phyloP scores from a whole-genome alignment of 2,113 vertebrate genomes.

The Prionailurus viverrinus region DNA sequence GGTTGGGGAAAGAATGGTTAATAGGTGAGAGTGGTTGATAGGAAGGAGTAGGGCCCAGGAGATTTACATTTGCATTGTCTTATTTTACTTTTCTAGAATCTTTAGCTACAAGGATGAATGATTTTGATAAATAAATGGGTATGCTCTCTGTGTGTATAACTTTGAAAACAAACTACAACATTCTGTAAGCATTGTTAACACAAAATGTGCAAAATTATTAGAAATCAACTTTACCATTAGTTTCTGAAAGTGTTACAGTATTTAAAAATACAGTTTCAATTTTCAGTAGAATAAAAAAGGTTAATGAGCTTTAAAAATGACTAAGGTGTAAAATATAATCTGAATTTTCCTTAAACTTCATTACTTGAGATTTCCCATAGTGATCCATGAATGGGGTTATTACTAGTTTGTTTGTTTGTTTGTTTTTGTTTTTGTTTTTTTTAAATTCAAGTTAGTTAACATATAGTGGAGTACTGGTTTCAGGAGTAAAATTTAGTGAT shows the following conservation, averaged over 20 bases:
- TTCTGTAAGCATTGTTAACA: neutral
- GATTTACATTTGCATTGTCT: neutral
- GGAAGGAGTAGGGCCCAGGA: neutral
- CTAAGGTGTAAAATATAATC: neutral
- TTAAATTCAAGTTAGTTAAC: too few species aligned
- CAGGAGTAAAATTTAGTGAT: too few species aligned
- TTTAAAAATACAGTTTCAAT: neutral
- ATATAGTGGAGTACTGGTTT: too few species aligned
- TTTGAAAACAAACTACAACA: neutral
- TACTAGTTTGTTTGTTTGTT: too few species aligned
- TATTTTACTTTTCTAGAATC: neutral
- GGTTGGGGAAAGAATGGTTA: neutral
- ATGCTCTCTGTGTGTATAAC: too few species aligned
- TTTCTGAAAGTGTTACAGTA: neutral
- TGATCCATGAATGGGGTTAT: neutral
- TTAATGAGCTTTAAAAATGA: neutral
- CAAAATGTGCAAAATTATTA: neutral
- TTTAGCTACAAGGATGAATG: neutral
- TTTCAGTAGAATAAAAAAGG: neutral
- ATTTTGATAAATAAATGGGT: neutral
- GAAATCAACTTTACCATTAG: neutral
- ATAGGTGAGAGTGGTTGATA: neutral
- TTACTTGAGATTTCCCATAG: neutral
- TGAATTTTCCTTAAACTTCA: neutral
- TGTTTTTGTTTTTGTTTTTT: too few species aligned